phyloP scores from a whole-genome alignment of 2,888 invertebrate species.

The Omphaloscelis lunosa region DNA sequence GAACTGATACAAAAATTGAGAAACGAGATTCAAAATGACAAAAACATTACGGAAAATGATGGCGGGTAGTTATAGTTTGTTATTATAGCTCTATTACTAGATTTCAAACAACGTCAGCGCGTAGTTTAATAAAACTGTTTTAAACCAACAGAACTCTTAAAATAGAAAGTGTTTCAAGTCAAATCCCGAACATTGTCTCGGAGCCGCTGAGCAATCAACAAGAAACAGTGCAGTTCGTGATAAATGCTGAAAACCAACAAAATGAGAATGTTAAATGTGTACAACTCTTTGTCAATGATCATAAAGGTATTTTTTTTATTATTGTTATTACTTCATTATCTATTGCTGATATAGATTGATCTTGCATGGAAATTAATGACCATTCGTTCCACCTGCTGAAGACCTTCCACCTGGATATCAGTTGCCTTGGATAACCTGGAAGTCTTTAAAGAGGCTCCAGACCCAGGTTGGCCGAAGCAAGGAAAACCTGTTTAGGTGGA shows the following conservation, averaged over 20 bases:
- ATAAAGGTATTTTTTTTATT: conserved; percentile 43
- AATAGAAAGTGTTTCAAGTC: conserved; percentile 43
- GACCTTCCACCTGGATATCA: too few species aligned
- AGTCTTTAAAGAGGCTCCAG: too few species aligned
- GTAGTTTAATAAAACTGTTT: neutral
- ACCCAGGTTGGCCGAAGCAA: too few species aligned
- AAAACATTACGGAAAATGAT: conserved; percentile 42
- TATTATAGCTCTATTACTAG: neutral
- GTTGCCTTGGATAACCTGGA: too few species aligned
- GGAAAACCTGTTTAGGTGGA: too few species aligned
- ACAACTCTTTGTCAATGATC: conserved; percentile 45
- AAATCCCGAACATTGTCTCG: conserved; percentile 45
- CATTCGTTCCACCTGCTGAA: too few species aligned
- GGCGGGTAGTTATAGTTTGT: conserved; percentile 55
- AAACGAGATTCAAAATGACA: conserved; percentile 69
- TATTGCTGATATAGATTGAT: neutral
- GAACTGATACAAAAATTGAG: conserved; percentile 80
- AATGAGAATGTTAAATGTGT: conserved; percentile 40
- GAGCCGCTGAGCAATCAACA: conserved; percentile 50
- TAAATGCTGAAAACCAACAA: conserved; percentile 47
- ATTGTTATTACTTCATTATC: conserved; percentile 1
- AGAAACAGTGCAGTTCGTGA: conserved; percentile 59
- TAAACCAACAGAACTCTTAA: conserved; percentile 48
- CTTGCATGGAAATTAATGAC: neutral
- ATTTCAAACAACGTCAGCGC: neutral